Percentiles rank a stretch among this genome's conserved stretches.
phyloP scores from a whole-genome alignment of 2,888 invertebrate genomes.

The Galeruca laticollis region DNA sequence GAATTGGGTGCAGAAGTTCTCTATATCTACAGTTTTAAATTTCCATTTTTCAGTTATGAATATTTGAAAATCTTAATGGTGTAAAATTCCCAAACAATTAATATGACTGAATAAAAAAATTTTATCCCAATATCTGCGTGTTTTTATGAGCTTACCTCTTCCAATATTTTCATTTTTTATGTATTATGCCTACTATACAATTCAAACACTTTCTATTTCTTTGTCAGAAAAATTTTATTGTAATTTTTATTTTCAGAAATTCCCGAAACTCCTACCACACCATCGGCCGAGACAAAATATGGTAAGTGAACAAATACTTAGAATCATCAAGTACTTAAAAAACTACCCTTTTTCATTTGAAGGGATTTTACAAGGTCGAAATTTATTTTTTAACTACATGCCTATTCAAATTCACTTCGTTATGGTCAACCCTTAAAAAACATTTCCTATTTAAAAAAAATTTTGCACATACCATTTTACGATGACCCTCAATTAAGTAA shows the following conservation, averaged over 20 bases:
- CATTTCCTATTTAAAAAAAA: conserved; percentile 29
- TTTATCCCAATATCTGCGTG: no score
- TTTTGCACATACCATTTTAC: conserved; percentile 44
- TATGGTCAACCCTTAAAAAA: conserved; percentile 41
- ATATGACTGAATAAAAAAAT: no score
- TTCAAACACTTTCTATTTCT: no score
- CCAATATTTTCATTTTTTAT: no score
- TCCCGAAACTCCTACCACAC: conserved; percentile 59
- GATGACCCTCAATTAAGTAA: conserved; percentile 20
- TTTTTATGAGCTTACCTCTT: no score
- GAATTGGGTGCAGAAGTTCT: no score
- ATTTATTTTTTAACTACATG: conserved; percentile 44
- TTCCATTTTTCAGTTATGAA: no score
- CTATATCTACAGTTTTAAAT: no score
- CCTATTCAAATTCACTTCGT: conserved; percentile 37
- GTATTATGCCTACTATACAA: no score
- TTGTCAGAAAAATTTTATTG: background rate
- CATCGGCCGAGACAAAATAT: conserved; percentile 60
- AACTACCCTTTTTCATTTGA: conserved; percentile 35
- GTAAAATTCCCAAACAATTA: no score
- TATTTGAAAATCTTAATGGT: no score
- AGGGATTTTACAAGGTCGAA: conserved; percentile 20
- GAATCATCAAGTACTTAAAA: conserved; percentile 40
- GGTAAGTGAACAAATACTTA: conserved; percentile 58
- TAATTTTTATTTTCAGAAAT: conserved; percentile 61